These are phyloP conservation scores for Rambutsinella grinnellia DNA, from an alignment of 2,888 invertebrate genomes.

Conservation along the genomic window DNA sequence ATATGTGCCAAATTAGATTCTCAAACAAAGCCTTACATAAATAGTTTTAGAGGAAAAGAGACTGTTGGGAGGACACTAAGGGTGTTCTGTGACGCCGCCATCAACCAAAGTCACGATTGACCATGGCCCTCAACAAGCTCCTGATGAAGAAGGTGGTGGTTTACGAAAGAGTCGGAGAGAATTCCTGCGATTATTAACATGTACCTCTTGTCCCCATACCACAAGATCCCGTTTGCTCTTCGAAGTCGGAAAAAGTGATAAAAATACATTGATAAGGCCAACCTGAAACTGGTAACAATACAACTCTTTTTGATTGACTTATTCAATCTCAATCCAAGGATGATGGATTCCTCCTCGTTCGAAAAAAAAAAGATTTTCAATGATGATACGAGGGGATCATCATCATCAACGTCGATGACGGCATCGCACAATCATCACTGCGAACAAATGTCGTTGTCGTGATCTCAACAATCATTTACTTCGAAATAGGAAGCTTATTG, in stretches of 20 bases:
- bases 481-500: background rate
- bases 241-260: background rate
- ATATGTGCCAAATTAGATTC: no score
- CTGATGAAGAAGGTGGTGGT: slow-evolving; percentile 8
- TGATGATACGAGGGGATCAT: background rate
- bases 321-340: background rate
- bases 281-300: background rate
- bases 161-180: background rate
- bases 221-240: background rate
- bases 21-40: no score
- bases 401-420: background rate
- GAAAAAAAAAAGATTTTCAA: background rate
- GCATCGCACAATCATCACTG: background rate
- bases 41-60: no score
- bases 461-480: background rate
- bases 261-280: background rate
- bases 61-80: no score
- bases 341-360: background rate
- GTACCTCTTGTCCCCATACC: background rate
- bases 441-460: background rate
- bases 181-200: background rate
- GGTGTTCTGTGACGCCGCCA: background rate
- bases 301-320: background rate
- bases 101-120: slow-evolving; percentile 40
- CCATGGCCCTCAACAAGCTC: slow-evolving; percentile 45